phyloP scores from a whole-genome alignment of 1,140 invertebrate species.

The Drosophila mayri region DNA sequence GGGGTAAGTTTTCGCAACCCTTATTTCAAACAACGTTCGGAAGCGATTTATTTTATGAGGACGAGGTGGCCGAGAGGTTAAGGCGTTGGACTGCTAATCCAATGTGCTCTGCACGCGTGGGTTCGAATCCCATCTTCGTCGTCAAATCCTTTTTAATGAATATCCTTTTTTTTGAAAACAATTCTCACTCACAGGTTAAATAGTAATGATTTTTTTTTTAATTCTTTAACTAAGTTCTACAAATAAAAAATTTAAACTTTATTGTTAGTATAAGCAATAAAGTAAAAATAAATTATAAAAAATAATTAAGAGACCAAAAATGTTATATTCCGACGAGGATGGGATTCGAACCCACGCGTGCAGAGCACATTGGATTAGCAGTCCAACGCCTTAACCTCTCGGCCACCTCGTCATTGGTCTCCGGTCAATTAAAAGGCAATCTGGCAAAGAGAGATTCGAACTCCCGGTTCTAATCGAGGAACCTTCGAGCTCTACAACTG shows the following conservation, averaged over 20 bases:
- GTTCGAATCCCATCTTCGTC: conserved; percentile 51
- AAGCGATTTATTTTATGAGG: conserved; percentile 49
- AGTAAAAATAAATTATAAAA: neutral
- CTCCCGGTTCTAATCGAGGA: conserved; percentile 24
- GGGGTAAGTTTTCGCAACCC: neutral
- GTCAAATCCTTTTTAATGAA: no score
- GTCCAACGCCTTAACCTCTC: conserved; percentile 96
- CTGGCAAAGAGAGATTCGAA: neutral
- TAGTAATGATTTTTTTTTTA: neutral
- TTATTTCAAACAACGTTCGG: neutral
- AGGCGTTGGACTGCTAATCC: conserved; percentile 94
- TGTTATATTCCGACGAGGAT: conserved; percentile 90
- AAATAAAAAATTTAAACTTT: neutral
- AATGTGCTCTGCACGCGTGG: conserved; percentile 91
- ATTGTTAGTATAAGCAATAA: neutral
- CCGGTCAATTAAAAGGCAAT: neutral
- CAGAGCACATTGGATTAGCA: conserved; percentile 90
- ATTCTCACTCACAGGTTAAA: neutral
- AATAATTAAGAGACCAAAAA: conserved; percentile 15
- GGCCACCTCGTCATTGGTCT: conserved; percentile 91
- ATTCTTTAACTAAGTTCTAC: neutral
- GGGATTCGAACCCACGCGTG: conserved; percentile 96
- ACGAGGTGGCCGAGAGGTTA: conserved; percentile 96
- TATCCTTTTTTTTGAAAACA: no score
- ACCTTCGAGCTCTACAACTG: neutral